Conservation (phyloP, 1,140 invertebrate species). For the Meloidogyne hapla region DNA sequence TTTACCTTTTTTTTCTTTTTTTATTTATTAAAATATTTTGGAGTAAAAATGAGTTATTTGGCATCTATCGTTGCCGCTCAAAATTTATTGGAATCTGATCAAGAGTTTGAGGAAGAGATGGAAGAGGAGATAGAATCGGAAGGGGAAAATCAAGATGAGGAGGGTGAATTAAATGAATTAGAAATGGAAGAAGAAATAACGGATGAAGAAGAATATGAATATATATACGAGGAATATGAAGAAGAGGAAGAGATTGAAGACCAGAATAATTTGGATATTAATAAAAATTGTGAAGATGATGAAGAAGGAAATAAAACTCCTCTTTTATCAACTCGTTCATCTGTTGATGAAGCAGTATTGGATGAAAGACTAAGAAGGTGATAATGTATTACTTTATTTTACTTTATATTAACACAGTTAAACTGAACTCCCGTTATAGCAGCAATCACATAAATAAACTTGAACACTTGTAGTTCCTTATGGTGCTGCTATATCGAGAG, state of each 20-base stretch:
- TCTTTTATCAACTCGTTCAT: not conserved
- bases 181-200: slow-evolving; percentile 7
- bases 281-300: slow-evolving; percentile 3
- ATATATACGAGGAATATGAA: slow-evolving; percentile 10
- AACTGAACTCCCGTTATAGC: too few species aligned
- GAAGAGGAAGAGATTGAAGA: slow-evolving; percentile 14
- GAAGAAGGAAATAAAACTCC: not conserved
- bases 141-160: too few species aligned
- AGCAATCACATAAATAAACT: too few species aligned
- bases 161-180: not conserved
- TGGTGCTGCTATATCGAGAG: too few species aligned
- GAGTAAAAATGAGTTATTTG: not conserved
- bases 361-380: not conserved
- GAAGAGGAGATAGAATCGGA: not conserved
- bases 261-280: not conserved
- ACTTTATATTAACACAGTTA: too few species aligned
- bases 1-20: not conserved
- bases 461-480: too few species aligned
- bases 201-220: slow-evolving; percentile 24
- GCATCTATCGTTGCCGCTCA: not conserved
- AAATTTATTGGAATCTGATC: not conserved
- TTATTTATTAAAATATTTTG: not conserved
- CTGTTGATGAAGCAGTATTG: not conserved
- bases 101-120: not conserved
- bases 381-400: not conserved